Conservation (phyloP, 1,140 invertebrate genomes). For the Bombus terrestris region DNA sequence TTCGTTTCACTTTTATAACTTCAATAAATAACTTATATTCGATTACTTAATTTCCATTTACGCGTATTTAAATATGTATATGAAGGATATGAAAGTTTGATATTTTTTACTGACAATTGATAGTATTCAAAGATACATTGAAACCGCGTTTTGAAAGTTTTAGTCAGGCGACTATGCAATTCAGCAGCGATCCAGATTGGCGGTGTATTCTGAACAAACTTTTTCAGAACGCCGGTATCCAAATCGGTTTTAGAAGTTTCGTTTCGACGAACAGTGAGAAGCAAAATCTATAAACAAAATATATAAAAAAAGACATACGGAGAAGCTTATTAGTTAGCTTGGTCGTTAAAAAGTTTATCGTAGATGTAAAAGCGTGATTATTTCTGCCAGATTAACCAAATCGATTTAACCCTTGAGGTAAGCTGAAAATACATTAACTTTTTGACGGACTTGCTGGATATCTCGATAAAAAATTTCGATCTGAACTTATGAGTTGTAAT, state of each 20-base stretch:
- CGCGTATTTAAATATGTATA: background rate
- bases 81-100: background rate
- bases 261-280: background rate
- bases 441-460: background rate
- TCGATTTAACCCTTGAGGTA: background rate
- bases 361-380: background rate
- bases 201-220: slow-evolving; percentile 15
- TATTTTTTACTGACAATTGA: background rate
- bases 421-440: background rate
- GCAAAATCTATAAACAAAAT: background rate
- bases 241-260: slow-evolving; percentile 21
- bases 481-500: background rate
- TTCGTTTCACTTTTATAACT: background rate
- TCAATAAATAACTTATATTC: background rate
- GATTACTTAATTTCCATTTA: background rate
- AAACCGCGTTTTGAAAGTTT: background rate
- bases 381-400: background rate
- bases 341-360: no score
- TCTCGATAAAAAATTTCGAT: background rate
- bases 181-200: background rate
- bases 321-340: background rate
- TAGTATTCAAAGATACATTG: background rate
- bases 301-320: background rate
- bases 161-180: background rate
- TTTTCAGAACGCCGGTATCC: background rate